Base-by-base conservation (phyloP, 2,888 invertebrate genomes). In the Pteria penguin region DNA sequence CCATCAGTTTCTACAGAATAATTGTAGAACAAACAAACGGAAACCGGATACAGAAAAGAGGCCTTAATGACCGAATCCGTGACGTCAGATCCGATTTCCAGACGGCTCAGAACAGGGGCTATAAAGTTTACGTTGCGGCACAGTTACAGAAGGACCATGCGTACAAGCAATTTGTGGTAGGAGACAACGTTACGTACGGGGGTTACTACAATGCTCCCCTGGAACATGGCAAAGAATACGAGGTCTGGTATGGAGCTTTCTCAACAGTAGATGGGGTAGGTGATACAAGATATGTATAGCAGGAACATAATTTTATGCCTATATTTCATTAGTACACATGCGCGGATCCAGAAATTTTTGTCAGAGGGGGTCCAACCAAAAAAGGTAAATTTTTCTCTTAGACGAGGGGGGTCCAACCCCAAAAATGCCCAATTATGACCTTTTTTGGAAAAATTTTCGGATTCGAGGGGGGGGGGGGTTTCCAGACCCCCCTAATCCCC, bases 81-180 rank as follows among this genome's bases (percentile, higher is more conserved):
- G 94, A 95, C 82, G 94, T 95, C 69, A 93, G 90, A 55, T 83
- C 86, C 24, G 88, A 95, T 87, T 95, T 95, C 92, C 92, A 94
- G 73, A 94, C 94, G 85, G 95, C 97, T 0, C 93, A 93, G 68
- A 94, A 94, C 57, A 94, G 95, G 78, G 95, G 95, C 0, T 91
- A 95, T 3, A 94, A 95, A 2, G 97, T 96, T 90, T 97, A 97
- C 89, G 95, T 97, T 33, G 94, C 97, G 4, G 97, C 96, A 0
- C 96, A 96, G 91, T 92, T 97, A 76, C 94, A 94, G 71, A 95
- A 95, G 52, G 83, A 93, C 90, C 63, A 69, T 27, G 76, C 75
- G 3, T 94, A 94, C 78, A 93, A 94, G 84, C 94, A 94, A 70
- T 97, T 97, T 92, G 93, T 94, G 1, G 95, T 97, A 57, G 97